Evolutionary conservation across 53 echinoderm and acorn worm species (phyloP), one percentile per base, ranked within the genome.

Genomic region (Arbacia lixula): DNA sequence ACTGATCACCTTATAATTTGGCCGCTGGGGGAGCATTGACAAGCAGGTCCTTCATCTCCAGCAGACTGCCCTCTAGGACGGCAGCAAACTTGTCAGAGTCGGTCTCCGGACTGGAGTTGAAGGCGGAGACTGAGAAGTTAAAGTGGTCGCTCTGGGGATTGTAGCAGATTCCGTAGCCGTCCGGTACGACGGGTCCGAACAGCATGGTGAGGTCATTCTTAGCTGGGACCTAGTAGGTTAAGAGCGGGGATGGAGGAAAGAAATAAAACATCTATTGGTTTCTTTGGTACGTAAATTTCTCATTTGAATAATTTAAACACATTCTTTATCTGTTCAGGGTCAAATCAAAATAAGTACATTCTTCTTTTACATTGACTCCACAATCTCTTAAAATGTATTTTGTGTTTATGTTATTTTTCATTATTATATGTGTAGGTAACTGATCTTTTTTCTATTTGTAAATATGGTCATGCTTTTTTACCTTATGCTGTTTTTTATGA

Each of bases 81-180:
- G 61, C 83, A 12, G 91, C 87, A 60, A 92, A 89, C 42, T 56
- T 85, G 31, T 90, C 90, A 0, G 99, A 92, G 77, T 90, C 84
- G 1, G 99, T 94, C 77, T 93, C 92, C 0, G 91, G 94, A 60
- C 90, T 91, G 10, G 94, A 89, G 83, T 99, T 84, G 55, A 84
- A 99, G 1, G 94, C 92, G 5, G 99, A 88, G 49, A 99, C 83
- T 1, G 89, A 88, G 76, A 99, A 94, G 89, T 99, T 94, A 72
- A 94, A 86, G 85, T 95, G 94, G 34, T 94, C 85, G 0, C 66
- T 71, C 61, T 90, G 94, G 0, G 94, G 94, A 61, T 99, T 99
- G 87, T 99, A 99, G 63, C 94, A 94, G 74, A 99, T 86, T 11
- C 99, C 99, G 58, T 94, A 99, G 42, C 99, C 94, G 41, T 99